These are phyloP conservation scores for Chaetura pelagica DNA, from an alignment of 2,113 vertebrate genomes.

Conservation along the genomic window DNA sequence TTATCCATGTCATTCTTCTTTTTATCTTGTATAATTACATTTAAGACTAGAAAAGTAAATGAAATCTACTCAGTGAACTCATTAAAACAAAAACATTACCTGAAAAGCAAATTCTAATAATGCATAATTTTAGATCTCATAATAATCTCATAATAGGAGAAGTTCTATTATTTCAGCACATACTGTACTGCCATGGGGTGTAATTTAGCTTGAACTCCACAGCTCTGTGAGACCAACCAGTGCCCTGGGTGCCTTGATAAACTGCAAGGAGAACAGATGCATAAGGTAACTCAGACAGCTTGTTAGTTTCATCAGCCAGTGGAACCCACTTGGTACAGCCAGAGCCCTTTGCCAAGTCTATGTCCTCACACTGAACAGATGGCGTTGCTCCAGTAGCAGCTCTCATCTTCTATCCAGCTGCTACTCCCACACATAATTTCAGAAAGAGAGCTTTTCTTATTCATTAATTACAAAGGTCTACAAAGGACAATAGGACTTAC, in stretches of 20 bases:
- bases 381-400: slow-evolving; percentile 10
- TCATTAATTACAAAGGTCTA: background rate
- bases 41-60: slow-evolving; percentile 3
- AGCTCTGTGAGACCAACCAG: background rate
- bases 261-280: slow-evolving; percentile 14
- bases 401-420: slow-evolving; percentile 29
- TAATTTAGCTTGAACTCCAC: background rate
- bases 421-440: background rate
- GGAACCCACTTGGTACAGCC: background rate
- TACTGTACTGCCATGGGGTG: background rate
- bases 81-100: background rate
- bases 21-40: background rate
- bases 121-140: background rate
- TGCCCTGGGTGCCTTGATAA: background rate
- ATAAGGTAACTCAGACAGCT: slow-evolving; percentile 26
- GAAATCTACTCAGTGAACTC: background rate
- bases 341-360: slow-evolving; percentile 41
- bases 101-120: slow-evolving; percentile 36
- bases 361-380: slow-evolving; percentile 9
- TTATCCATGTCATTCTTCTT: background rate
- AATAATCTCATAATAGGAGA: background rate
- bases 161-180: background rate
- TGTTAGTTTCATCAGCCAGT: slow-evolving; percentile 32
- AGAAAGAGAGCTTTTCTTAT: background rate
- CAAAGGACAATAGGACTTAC: background rate